Evolutionary conservation across 2,797 vertebrate species (phyloP), one percentile per base, ranked within the genome.

Genomic region (Tokudaia muenninki): DNA sequence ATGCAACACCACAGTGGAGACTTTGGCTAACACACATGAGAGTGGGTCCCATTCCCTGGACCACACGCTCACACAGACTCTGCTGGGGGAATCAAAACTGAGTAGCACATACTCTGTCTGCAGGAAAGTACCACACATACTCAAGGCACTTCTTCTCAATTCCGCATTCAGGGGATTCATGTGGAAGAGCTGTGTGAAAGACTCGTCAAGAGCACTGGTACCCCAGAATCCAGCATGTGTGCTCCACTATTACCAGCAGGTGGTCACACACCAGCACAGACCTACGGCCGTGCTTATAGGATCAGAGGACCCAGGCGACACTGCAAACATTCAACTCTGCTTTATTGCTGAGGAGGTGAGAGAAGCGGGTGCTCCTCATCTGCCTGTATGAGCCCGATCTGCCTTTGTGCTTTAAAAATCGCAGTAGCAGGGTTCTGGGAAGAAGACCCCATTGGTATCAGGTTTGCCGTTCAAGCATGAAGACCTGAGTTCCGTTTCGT

Each of bases 141-240:
- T 52, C 52, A 52, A 52, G 52, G 52, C 11, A 52, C 13, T 52
- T 52, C 50, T 52, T 52, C 52, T 12, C 52, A 52, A 52, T 52
- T 52, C 52, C 11, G 9, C 52, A 52, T 52, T 52, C 52, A 52
- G 52, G 52, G 52, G 52, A 13, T 52, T 52, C 52, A 52, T 52
- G 50, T 52, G 52, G 26, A 63, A 22, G 4, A 6, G 44, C 72
- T 13, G 22, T 57, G 61, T 50, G 77, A 50, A 21, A 65, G 70
- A 77, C 41, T 16, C 0, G 1, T 29, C 1, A 14, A 90, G 12
- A 59, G 63, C 57, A 26, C n/a, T 65, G 34, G 41, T 10, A 50
- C 67, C 65, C 12, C 0, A 21, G 41, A 26, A 50, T 61, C 1
- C 0, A 14, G 61, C 70, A 26, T 34, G 6, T 0, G 1, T 2